phyloP scores from a whole-genome alignment of 2,888 invertebrate species.

The Tineola bisselliella region DNA sequence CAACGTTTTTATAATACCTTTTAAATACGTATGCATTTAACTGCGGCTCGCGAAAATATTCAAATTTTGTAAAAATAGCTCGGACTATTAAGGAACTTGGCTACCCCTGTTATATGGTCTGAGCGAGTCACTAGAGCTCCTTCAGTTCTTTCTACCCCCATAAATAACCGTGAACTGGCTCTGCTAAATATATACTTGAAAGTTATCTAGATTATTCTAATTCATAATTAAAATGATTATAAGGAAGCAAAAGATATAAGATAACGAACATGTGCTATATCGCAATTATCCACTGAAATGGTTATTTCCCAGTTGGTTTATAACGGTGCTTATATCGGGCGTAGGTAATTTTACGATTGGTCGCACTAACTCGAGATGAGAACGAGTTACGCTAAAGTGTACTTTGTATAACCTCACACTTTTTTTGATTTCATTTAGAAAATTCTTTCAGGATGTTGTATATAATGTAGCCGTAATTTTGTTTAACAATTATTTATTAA shows the following conservation, averaged over 20 bases:
- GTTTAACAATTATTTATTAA: too few species aligned
- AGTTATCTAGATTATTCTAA: not conserved
- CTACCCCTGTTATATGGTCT: too few species aligned
- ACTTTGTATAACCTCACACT: not conserved
- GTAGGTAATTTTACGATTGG: slow-evolving; percentile 13
- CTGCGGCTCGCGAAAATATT: too few species aligned
- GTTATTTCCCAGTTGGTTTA: slow-evolving; percentile 13
- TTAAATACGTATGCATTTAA: too few species aligned
- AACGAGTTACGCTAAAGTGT: not conserved
- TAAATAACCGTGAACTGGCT: too few species aligned
- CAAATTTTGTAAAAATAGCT: too few species aligned
- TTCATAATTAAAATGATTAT: not conserved
- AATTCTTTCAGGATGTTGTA: too few species aligned
- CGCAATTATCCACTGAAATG: slow-evolving; percentile 1
- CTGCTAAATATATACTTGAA: not conserved
- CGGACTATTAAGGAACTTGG: too few species aligned
- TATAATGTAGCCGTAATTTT: too few species aligned
- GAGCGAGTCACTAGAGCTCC: too few species aligned
- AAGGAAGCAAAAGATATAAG: not conserved
- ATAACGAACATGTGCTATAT: not conserved
- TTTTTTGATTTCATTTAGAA: not conserved
- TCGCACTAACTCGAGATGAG: slow-evolving; percentile 11
- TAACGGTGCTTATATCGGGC: not conserved
- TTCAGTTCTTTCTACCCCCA: too few species aligned
- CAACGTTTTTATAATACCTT: too few species aligned